Conservation (phyloP, 2,797 vertebrate species). For the Merluccius polli region DNA sequence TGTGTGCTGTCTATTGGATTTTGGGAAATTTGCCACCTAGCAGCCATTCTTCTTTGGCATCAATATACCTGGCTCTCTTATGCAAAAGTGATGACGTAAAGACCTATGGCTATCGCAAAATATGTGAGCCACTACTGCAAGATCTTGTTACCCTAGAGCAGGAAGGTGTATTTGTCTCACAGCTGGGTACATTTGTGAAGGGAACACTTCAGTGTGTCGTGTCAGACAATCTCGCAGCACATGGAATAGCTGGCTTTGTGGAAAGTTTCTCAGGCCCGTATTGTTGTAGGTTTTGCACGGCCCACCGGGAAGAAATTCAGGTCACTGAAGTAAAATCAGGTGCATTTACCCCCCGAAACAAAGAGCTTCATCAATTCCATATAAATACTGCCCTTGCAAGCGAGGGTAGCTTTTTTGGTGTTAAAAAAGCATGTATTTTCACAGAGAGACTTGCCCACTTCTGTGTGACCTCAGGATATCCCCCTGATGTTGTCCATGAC, state of each 20-base stretch:
- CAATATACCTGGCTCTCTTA: slow-evolving; percentile 25
- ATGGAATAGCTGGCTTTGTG: slow-evolving; percentile 23
- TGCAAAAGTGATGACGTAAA: slow-evolving; percentile 27
- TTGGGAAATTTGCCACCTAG: slow-evolving; percentile 16
- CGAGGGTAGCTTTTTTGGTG: slow-evolving; percentile 1
- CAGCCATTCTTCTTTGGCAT: slow-evolving; percentile 19
- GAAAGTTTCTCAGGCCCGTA: slow-evolving; percentile 22
- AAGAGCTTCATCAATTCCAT: slow-evolving; percentile 13
- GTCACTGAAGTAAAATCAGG: slow-evolving; percentile 11
- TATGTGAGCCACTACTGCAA: slow-evolving; percentile 5
- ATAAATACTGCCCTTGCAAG: neutral
- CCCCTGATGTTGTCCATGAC: slow-evolving; percentile 23
- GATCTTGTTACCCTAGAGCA: too few relatives aligned
- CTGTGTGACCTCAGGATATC: slow-evolving; percentile 10
- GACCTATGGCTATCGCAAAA: slow-evolving; percentile 25
- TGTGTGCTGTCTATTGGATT: slow-evolving; percentile 18
- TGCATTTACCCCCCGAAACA: slow-evolving; percentile 5
- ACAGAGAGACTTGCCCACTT: slow-evolving; percentile 13
- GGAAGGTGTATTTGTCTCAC: too few relatives aligned
- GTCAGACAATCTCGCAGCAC: slow-evolving; percentile 24
- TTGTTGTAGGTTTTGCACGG: slow-evolving; percentile 20
- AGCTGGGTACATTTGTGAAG: too few relatives aligned
- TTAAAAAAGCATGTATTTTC: slow-evolving; percentile 12
- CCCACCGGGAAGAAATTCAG: neutral
- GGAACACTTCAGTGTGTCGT: slow-evolving; percentile 32